Percentiles rank a stretch among this genome's conserved stretches.
Conservation (phyloP, 2,797 vertebrate genomes). For the Pelochelys cantorii region DNA sequence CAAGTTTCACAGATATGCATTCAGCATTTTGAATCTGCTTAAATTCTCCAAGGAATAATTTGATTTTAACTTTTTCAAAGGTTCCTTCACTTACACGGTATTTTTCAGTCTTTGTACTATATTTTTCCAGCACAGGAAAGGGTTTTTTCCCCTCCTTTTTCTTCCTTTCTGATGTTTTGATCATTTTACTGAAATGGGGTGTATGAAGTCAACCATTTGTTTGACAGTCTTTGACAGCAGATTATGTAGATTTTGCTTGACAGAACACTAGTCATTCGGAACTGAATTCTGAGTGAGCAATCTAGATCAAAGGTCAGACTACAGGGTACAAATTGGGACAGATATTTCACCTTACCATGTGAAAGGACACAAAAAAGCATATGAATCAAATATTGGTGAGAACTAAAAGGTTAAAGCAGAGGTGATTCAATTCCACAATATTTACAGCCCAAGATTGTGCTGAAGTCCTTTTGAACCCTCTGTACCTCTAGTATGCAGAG, state of each 20-base stretch:
- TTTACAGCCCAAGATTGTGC: constrained; percentile 83
- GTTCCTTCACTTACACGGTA: neutral
- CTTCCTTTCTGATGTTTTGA: constrained; percentile 76
- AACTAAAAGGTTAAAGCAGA: constrained; percentile 82
- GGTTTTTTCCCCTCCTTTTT: constrained; percentile 8
- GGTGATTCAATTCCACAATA: constrained; percentile 86
- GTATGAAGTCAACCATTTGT: constrained; percentile 86
- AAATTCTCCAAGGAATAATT: neutral
- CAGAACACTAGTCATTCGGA: constrained; percentile 75
- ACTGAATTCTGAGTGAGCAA: constrained; percentile 75
- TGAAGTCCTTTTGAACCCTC: constrained; percentile 83
- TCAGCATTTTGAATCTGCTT: constrained; percentile 24
- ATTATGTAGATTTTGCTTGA: constrained; percentile 86
- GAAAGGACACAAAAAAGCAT: constrained; percentile 68
- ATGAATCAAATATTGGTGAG: constrained; percentile 60
- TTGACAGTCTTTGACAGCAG: constrained; percentile 86
- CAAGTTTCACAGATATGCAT: neutral
- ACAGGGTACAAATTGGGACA: constrained; percentile 62
- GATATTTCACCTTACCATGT: constrained; percentile 67
- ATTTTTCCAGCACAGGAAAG: constrained; percentile 46
- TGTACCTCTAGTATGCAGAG: constrained; percentile 5
- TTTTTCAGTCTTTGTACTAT: constrained; percentile 14
- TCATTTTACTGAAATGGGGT: constrained; percentile 80
- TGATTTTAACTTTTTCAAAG: constrained; percentile 19
- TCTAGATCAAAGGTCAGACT: constrained; percentile 75